Base-by-base conservation (phyloP, 2,797 vertebrate genomes). In the Megaceryle alcyon region DNA sequence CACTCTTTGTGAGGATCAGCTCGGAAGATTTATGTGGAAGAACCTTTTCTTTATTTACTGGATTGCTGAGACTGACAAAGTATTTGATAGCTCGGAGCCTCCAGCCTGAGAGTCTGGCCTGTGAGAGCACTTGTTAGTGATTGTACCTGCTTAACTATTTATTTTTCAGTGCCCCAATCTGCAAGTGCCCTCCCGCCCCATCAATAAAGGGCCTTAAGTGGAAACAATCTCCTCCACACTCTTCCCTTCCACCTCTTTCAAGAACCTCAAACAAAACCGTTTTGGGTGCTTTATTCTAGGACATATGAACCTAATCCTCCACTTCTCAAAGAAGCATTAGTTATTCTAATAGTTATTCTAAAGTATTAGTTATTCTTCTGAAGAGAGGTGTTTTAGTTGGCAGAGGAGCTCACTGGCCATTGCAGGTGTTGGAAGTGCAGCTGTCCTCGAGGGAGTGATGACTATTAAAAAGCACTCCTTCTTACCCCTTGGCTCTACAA, bases 11-110 rank as follows among this genome's bases (percentile, higher is more conserved):
- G 77, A 90, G 44, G 20, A 84, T 56, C 87, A 82, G 72, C 73
- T 92, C 87, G 46, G 9, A 91, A 92, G 91, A 90, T 80, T 95
- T 78, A 92, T 71, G 81, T 90, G 83, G 86, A 95, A 88, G 92
- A 90, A 65, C 13, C 59, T 92, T 65, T 69, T 81, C 89, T 94
- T 91, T 82, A 88, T 90, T 94, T 86, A 88, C 77, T 73, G 84
- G 31, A 56, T 94, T 73, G 44, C 80, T 60, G 77, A 92, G 60
- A 41, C 53, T 64, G 77, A 94, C 92, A 79, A 91, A 79, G 73
- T 73, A 31, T 80, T 94, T 60, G 87, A 57, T 88, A 92, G 39
- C 39, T 54, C 12, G 80, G 43, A 86, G 70, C 16, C 70, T 61
- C 20, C 54, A 82, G 65, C 65, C 63, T 2, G 25, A 43, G 41